Base-by-base conservation (phyloP, 2,113 vertebrate species). In the Rhinoptilus africanus region DNA sequence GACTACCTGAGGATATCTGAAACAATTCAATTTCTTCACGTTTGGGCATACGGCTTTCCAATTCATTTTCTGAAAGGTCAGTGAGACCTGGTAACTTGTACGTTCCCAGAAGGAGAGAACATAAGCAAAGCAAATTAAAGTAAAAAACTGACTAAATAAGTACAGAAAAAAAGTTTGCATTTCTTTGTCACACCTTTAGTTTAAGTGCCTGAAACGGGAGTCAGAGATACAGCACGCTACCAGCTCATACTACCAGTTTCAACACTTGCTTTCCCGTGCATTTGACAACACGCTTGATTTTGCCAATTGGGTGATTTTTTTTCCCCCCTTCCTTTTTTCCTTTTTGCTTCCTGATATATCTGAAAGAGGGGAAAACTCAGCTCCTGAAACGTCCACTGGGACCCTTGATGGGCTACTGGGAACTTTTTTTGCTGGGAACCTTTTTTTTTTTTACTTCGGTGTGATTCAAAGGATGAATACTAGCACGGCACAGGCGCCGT, bases 101-200 rank as follows among this genome's bases (percentile, higher is more conserved):
- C 66, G 23, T 73, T 96, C 39, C 72, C 79, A 94, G 89, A 92
- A 96, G 91, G 93, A 54, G 30, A 92, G 73, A 94, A 85, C 57
- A 86, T 74, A 91, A 89, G 64, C 51, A 83, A 91, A 62, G 41
- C 30, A 78, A 86, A 81, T 71, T 53, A n/a, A 95, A 95, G 66
- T 78, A 56, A 93, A 93, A 73, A 76, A 71, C 3, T n/a, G n/a
- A 95, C 50, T 54, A 86, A 94, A 11, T 74, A 88, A 71, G 50
- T 74, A 78, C 6, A 75, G 54, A 37, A 85, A 77, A 77, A 64
- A 88, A 51, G 56, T 77, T 74, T n/a, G 30, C 35, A 39, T 80
- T 88, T 66, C 77, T 84, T 84, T 92, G 67, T 43, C 64, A 86
- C 60, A 63, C 86, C 64, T 93, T 83, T 17, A 43, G 34, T 34